Evolutionary conservation across 2,797 vertebrate species (phyloP), one percentile per base, ranked within the genome.

Genomic region (Echeneis naucrates): DNA sequence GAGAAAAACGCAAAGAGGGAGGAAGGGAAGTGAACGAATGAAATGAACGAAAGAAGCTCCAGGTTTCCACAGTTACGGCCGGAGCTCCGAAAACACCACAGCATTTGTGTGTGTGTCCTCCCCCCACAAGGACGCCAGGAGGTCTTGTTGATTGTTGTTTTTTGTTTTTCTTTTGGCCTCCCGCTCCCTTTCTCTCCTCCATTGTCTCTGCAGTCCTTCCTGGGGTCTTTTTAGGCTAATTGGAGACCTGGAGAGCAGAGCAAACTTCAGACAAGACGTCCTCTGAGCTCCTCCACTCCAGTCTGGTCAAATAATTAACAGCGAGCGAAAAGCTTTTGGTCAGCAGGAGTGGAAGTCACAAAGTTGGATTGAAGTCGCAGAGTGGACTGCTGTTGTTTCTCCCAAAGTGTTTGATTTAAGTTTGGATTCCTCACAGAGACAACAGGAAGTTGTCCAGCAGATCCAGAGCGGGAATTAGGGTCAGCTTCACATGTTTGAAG

Each of bases 31-130:
- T 76, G 78, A 83, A 85, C 72, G 75, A 86, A 88, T 86, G 71
- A 85, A 91, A 87, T 78, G 80, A 83, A 87, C 81, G 80, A 82
- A 87, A 87, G 81, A 89, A 88, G 90, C 90, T 90, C 82, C 82
- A 78, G 87, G 94, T 97, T 95, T 93, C 96, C 95, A 97, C 95
- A 96, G 96, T 92, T 96, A 97, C 95, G 83, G 83, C 60, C 80
- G 26, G 55, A 85, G 87, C 86, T 53, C 75, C 9, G 72, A 91
- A 92, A 92, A 92, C 89, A 88, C 80, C 86, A 85, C 84, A 33
- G 70, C 1, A 48, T 76, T 78, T 85, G 78, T 87, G 45, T 71
- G 62, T 76, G 47, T 74, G 38, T 50, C 52, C 52, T 62, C 65
- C 61, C 72, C 78, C 67, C 38, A 81, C 77, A 75, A 76, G 69